Base-by-base conservation (phyloP, 2,888 invertebrate species). In the Meganola albula region DNA sequence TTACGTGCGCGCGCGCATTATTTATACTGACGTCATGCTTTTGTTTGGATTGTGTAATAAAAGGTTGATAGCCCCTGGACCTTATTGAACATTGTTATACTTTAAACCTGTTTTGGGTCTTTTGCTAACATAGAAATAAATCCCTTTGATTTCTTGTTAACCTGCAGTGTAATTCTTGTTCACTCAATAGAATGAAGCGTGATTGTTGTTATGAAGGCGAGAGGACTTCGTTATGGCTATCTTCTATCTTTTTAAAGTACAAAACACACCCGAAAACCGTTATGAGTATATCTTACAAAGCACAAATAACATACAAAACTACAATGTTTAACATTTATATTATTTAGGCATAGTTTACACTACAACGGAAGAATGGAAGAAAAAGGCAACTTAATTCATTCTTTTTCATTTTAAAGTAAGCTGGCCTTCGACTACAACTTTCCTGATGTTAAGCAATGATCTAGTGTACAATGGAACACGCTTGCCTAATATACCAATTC, bases 21-120 rank as follows among this genome's bases (percentile, higher is more conserved):
- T 73, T 65, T 61, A 63, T 7, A n/a, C 20, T 20, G 60, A 47
- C 48, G 58, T 56, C 34, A 50, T 58, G 44, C 59, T 70, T 65
- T 70, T 71, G 53, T 72, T 73, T 67, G 59, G 33, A 58, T 71
- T 74, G 62, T 70, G 66, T 71, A 71, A 72, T 58, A 55, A 64
- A 63, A 64, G 72, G 65, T 67, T 61, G 67, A 67, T 69, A 64
- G 70, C 66, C 68, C 52, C 63, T 52, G 63, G 60, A 56, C 53
- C 47, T 58, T 58, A 59, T 69, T 65, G 61, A 61, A 67, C 67
- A 63, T 64, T 58, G 59, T 67, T 67, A 65, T 52, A 20, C 4
- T 5, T n/a, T 20, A 45, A 50, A 50, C 50, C 59, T 54, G 58
- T 54, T 47, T 47, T 47, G 49, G 36, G n/a, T n/a, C n/a, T n/a